A percentile compares a stretch with the other conserved stretches of the same genome.
phyloP scores from a whole-genome alignment of 2,888 invertebrate species.

The Xylophagus ater region DNA sequence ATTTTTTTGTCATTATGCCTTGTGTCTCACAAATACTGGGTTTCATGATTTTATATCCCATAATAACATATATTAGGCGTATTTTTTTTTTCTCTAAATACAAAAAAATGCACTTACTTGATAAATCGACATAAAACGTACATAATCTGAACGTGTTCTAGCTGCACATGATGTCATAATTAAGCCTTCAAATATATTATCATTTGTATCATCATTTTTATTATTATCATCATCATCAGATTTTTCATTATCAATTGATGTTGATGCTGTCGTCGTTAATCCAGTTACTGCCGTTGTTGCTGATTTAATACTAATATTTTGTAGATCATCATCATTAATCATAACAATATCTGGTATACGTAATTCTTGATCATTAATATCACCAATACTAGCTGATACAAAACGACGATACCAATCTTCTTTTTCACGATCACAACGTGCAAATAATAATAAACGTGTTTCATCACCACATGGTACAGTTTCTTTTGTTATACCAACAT shows the following conservation, averaged over 20 bases:
- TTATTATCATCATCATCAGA: neutral
- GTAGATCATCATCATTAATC: slow-evolving; percentile 31
- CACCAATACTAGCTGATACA: slow-evolving; percentile 30
- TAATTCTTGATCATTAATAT: slow-evolving; percentile 32
- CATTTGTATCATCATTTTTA: neutral
- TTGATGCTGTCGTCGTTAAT: neutral
- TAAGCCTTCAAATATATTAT: slow-evolving; percentile 29
- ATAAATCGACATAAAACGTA: slow-evolving; percentile 35
- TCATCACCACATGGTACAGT: slow-evolving; percentile 36
- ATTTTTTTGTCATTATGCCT: too few relatives aligned
- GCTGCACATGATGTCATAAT: slow-evolving; percentile 32
- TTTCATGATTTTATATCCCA: too few relatives aligned
- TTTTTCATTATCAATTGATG: neutral
- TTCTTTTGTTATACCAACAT: neutral
- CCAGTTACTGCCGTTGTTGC: slow-evolving; percentile 22
- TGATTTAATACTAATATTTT: too few relatives aligned
- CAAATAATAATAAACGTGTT: slow-evolving; percentile 32
- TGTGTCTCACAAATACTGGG: too few relatives aligned
- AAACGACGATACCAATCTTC: slow-evolving; percentile 39
- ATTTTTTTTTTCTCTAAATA: neutral
- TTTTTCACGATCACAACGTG: slow-evolving; percentile 36
- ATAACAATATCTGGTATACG: slow-evolving; percentile 29
- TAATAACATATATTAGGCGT: too few relatives aligned
- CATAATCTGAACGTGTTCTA: slow-evolving; percentile 31
- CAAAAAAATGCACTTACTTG: slow-evolving; percentile 25